These are phyloP conservation scores for Podarcis lilfordi DNA, from an alignment of 2,797 vertebrate genomes.

Conservation along the genomic window DNA sequence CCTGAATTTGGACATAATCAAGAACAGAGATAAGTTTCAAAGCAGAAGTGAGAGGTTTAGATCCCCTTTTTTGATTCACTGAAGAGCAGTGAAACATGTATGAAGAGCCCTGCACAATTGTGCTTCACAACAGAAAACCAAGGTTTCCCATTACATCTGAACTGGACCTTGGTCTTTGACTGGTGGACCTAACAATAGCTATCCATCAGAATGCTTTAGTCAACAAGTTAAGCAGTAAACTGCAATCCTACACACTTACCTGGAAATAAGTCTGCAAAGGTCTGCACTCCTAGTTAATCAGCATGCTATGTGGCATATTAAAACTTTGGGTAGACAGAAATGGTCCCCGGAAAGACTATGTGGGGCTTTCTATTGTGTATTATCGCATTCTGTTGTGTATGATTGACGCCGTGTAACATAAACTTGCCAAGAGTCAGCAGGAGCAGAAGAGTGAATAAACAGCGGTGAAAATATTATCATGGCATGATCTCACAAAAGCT, in stretches of 20 bases:
- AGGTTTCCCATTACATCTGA: neutral
- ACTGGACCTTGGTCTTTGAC: neutral
- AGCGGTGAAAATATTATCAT: conserved; percentile 17
- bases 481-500: neutral
- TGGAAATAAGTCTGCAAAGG: neutral
- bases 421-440: neutral
- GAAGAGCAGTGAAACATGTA: neutral
- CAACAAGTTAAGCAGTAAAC: neutral
- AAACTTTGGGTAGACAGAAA: neutral
- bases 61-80: neutral
- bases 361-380: neutral
- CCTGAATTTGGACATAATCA: neutral
- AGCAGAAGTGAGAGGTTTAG: neutral
- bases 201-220: neutral
- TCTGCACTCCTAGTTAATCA: neutral
- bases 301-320: neutral
- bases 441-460: neutral
- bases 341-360: neutral
- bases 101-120: no score
- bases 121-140: no score
- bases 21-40: neutral
- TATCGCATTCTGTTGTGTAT: neutral
- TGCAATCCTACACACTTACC: neutral
- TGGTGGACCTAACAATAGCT: neutral
- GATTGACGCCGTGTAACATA: neutral